Conservation (phyloP, 2,113 vertebrate genomes). For the Sylvicapra grimmia region DNA sequence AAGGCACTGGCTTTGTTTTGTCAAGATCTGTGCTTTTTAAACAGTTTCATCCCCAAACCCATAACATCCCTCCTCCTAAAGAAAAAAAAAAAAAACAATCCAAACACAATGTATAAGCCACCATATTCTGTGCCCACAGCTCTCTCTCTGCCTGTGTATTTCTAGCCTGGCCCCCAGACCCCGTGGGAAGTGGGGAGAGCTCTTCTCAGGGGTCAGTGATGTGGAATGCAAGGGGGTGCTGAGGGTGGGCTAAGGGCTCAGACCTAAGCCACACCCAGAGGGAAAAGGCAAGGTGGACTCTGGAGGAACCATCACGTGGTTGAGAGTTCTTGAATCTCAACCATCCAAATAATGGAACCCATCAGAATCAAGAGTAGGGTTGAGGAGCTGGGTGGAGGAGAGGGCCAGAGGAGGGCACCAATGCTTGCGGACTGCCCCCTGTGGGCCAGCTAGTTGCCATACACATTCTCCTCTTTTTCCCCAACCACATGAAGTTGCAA, state of each 20-base stretch:
- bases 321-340: neutral
- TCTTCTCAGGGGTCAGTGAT: neutral
- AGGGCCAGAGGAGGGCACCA: neutral
- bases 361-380: neutral
- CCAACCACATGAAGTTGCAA: neutral
- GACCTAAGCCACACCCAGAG: neutral
- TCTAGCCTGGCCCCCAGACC: neutral
- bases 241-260: neutral
- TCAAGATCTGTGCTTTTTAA: conserved; percentile 25
- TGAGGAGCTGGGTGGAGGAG: neutral
- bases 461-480: neutral
- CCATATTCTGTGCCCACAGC: neutral
- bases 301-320: neutral
- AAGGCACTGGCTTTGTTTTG: neutral
- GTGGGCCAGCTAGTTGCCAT: neutral
- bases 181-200: neutral
- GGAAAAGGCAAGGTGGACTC: neutral
- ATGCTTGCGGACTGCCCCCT: rapidly evolving
- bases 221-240: neutral
- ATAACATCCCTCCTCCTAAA: neutral
- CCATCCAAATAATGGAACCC: neutral
- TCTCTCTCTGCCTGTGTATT: neutral
- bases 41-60: neutral
- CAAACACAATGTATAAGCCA: neutral
- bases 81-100: neutral